Base-by-base conservation (phyloP, 2,797 vertebrate species). In the Salmo trutta region DNA sequence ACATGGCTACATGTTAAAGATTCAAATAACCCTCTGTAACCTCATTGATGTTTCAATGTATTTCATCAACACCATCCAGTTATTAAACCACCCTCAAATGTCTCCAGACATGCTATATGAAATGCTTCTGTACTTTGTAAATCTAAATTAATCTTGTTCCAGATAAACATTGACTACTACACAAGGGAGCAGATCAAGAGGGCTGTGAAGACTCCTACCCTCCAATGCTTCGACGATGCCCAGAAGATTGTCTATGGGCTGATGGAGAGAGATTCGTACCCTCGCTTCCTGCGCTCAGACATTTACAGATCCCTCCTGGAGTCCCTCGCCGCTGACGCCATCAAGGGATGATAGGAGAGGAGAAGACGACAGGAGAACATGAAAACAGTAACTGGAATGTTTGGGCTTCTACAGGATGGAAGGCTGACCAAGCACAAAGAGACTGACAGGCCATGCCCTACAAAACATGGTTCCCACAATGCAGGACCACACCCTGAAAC, bases 201-300 rank as follows among this genome's bases (percentile, higher is more conserved):
- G 76, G 96, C 92, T 36, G 91, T 97, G 82, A 94, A 93, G 85
- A 91, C 93, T 82, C 94, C 96, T 79, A 95, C 93, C 31, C 17
- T 82, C 62, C 86, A 92, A 2, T 95, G 95, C 87, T 97, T 96
- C 77, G 95, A 96, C 52, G 95, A 96, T 54, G 95, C 95, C 75
- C 96, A 97, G 86, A 96, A 90, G 92, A 96, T 95, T 47, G 95
- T 96, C 76, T 96, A 95, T 15, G 92, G 89, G 77, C 91, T 97
- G 77, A 96, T 96, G 95, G 95, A 96, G 87, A 94, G 94, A 81
- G 96, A 97, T 91, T 97, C 96, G 17, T 97, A 96, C 64, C 94
- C 95, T 3, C 81, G 91, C 79, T 96, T 97, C 85, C 92, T 96
- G 54, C 93, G 93, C 77, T 96, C 95, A 0, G 92, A 96, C 86